A percentile compares a stretch with the other conserved stretches of the same genome.
Evolutionary conservation across 2,888 invertebrate genomes (phyloP).

Genomic region (Therioaphis trifolii): DNA sequence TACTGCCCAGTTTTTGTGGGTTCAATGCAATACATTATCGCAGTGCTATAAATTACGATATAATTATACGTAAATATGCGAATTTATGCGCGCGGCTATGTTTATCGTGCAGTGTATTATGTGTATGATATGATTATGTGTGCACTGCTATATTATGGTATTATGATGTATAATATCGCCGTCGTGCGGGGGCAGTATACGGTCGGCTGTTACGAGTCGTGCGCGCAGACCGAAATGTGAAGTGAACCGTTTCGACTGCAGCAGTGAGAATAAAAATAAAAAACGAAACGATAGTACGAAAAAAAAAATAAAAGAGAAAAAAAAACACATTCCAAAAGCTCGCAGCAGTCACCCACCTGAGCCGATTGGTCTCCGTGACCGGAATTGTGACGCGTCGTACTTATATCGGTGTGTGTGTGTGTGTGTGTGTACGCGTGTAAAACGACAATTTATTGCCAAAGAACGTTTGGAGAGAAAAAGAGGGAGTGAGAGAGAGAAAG

Average conservation of each 20-base stretch:
- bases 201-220: neutral
- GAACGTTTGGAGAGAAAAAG: neutral
- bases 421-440: neutral
- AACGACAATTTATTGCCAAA: constrained; percentile 33
- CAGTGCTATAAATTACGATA: too few species aligned
- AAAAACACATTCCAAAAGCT: constrained; percentile 27
- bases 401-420: neutral
- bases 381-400: neutral
- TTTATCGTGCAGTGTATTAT: too few species aligned
- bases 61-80: too few species aligned
- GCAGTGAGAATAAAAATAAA: neutral
- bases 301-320: neutral
- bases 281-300: too few species aligned
- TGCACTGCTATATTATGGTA: too few species aligned
- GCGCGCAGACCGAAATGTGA: constrained; percentile 25
- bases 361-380: constrained; percentile 20
- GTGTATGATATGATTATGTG: too few species aligned
- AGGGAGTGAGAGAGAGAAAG: neutral
- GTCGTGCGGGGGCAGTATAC: neutral
- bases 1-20: too few species aligned
- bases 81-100: too few species aligned
- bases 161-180: neutral
- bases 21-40: too few species aligned
- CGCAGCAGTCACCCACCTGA: constrained; percentile 24
- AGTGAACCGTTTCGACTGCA: constrained; percentile 38